A percentile compares a stretch with the other conserved stretches of the same genome.
phyloP scores from a whole-genome alignment of 1,140 invertebrate species.

The Drosophila fuyamai region DNA sequence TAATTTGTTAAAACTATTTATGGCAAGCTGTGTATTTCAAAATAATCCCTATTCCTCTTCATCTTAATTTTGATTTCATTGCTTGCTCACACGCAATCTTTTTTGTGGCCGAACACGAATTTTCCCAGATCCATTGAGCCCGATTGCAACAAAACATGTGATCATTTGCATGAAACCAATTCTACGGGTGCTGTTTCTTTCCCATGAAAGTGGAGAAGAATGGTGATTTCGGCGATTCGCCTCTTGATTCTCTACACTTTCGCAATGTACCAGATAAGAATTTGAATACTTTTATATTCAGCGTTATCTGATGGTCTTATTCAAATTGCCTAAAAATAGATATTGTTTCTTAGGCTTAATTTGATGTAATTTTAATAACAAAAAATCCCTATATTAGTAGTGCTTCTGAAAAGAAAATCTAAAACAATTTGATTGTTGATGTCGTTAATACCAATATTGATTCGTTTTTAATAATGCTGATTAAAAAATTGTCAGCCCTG shows the following conservation, averaged over 20 bases:
- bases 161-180: constrained; percentile 37
- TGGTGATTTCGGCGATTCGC: constrained; percentile 17
- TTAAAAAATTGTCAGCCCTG: neutral
- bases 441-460: too few species aligned
- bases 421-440: too few species aligned
- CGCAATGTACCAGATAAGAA: constrained; percentile 8
- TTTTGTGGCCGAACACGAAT: constrained; percentile 25
- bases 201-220: constrained; percentile 23
- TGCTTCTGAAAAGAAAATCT: too few species aligned
- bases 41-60: neutral
- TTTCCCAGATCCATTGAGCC: constrained; percentile 43
- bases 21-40: neutral
- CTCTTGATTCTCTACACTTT: constrained; percentile 3
- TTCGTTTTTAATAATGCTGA: neutral
- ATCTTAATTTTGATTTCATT: neutral
- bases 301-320: neutral
- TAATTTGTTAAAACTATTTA: neutral
- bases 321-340: too few species aligned
- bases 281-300: neutral
- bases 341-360: too few species aligned
- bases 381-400: too few species aligned
- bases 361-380: too few species aligned
- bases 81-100: constrained; percentile 24
- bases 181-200: constrained; percentile 14
- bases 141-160: constrained; percentile 41